phyloP scores from a whole-genome alignment of 1,140 invertebrate species.

The Bombus sylvicola region DNA sequence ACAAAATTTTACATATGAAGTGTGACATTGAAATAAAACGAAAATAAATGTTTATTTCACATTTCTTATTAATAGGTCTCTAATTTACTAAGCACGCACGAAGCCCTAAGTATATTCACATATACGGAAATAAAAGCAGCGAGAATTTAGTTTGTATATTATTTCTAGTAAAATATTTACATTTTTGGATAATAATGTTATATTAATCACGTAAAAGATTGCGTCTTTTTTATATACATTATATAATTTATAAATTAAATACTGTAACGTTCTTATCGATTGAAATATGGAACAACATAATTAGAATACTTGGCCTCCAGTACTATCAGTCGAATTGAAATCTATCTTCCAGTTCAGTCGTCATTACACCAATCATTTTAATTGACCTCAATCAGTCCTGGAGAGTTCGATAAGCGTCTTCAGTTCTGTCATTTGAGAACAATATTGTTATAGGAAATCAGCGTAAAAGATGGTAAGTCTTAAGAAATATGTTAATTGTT shows the following conservation, averaged over 20 bases:
- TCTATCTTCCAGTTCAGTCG: slow-evolving; percentile 43
- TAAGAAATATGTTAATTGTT: neutral
- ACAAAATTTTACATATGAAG: slow-evolving; percentile 5
- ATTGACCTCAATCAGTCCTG: slow-evolving; percentile 39
- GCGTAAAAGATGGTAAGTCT: slow-evolving; percentile 17
- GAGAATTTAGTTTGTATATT: neutral
- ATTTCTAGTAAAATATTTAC: slow-evolving; percentile 14
- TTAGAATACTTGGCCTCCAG: slow-evolving; percentile 25
- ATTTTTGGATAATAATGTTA: neutral
- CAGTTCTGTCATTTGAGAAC: neutral
- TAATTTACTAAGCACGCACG: neutral
- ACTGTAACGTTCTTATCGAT: neutral
- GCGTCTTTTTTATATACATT: no score
- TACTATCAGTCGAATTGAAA: slow-evolving; percentile 30
- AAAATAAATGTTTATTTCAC: neutral
- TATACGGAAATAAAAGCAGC: neutral
- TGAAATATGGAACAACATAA: neutral
- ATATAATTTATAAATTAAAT: neutral
- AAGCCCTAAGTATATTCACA: no score
- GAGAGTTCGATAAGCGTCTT: neutral
- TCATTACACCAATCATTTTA: slow-evolving; percentile 3
- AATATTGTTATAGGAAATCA: neutral
- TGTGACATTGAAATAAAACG: neutral
- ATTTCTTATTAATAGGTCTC: neutral
- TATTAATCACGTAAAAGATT: no score